Conservation (phyloP, 2,888 invertebrate species). For the Scaptomyza flava region DNA sequence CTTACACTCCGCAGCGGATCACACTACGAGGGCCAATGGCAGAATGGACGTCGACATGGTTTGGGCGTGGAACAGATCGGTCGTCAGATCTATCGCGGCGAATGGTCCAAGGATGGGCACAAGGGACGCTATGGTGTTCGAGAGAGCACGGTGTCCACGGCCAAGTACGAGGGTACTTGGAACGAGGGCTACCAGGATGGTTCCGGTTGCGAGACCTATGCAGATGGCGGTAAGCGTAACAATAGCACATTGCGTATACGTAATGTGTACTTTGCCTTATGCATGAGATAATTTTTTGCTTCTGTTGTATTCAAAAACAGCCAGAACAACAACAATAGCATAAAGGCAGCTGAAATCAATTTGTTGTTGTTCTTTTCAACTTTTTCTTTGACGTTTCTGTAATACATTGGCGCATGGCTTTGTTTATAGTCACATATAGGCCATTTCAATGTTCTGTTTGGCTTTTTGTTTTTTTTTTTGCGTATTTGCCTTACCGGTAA, state of each 20-base stretch:
- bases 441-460: conserved; percentile 17
- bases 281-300: conserved; percentile 75
- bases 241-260: conserved; percentile 48
- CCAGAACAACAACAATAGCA: conserved; percentile 14
- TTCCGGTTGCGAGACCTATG: conserved; percentile 99
- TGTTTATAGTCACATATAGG: conserved; percentile 17
- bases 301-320: conserved; percentile 51
- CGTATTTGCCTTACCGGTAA: conserved; percentile 34
- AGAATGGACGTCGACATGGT: conserved; percentile 99
- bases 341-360: conserved; percentile 41
- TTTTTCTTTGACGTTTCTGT: conserved; percentile 74
- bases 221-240: conserved; percentile 95
- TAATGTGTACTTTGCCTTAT: conserved; percentile 38
- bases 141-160: conserved; percentile 96
- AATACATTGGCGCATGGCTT: conserved; percentile 52
- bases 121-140: conserved; percentile 99
- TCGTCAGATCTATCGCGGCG: conserved; percentile 98
- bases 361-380: conserved; percentile 49
- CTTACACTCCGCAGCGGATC: conserved; percentile 90
- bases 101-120: conserved; percentile 98
- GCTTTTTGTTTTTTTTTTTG: neutral
- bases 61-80: conserved; percentile 98
- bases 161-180: conserved; percentile 99
- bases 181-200: conserved; percentile 99
- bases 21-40: conserved; percentile 99